Conservation (phyloP, 1,140 invertebrate genomes). For the Dinothrombium tinctorium region DNA sequence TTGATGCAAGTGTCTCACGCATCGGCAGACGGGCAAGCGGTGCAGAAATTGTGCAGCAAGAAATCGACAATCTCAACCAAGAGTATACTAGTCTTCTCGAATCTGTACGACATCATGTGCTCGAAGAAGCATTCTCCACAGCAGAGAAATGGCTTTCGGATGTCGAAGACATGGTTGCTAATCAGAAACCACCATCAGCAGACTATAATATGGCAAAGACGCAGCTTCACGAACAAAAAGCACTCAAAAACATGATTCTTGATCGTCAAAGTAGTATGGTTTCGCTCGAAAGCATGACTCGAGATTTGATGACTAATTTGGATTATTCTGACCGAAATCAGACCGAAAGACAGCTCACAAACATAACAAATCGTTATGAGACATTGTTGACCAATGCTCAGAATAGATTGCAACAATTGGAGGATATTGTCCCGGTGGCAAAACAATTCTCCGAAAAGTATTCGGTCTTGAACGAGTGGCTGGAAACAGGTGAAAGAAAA, state of each 20-base stretch:
- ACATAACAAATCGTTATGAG: constrained; percentile 26
- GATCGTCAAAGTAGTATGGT: constrained; percentile 81
- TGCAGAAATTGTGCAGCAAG: constrained; percentile 51
- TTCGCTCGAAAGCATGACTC: constrained; percentile 58
- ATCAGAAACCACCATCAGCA: constrained; percentile 83
- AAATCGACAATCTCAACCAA: constrained; percentile 61
- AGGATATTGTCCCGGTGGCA: not conserved
- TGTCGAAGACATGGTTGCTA: constrained; percentile 83
- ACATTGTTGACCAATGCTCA: not conserved
- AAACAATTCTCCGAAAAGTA: not conserved
- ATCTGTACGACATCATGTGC: constrained; percentile 60
- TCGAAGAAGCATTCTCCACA: constrained; percentile 78
- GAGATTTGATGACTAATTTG: constrained; percentile 57
- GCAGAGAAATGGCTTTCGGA: constrained; percentile 80
- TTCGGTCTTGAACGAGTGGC: constrained; percentile 37
- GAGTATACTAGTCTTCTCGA: constrained; percentile 46
- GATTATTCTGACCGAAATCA: constrained; percentile 53
- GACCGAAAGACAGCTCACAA: constrained; percentile 68
- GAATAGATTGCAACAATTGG: not conserved
- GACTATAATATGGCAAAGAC: constrained; percentile 95
- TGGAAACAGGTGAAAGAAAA: constrained; percentile 64
- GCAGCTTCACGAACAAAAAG: constrained; percentile 83
- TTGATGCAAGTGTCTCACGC: constrained; percentile 32
- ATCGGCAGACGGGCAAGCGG: constrained; percentile 25
- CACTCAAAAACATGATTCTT: constrained; percentile 81